These are phyloP conservation scores for Helicolenus hilgendorfi DNA, from an alignment of 2,797 vertebrate genomes.

Conservation along the genomic window DNA sequence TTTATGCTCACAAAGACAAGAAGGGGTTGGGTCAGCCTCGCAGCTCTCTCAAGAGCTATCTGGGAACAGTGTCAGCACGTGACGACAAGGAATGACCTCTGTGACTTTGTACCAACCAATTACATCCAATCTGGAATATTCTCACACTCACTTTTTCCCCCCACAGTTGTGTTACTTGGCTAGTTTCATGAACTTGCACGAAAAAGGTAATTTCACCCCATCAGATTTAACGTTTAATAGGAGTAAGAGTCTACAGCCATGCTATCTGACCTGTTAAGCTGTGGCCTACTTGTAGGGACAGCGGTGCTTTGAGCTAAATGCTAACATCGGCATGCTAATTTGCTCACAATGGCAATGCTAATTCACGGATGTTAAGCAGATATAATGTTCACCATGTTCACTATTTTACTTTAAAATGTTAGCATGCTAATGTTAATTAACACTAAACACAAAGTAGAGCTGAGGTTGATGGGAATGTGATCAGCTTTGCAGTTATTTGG, in stretches of 20 bases:
- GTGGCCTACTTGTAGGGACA: not conserved
- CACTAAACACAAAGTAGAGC: no score
- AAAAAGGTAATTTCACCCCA: not conserved
- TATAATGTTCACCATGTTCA: no score
- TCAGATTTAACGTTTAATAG: not conserved
- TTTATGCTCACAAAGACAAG: constrained; percentile 89
- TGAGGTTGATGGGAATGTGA: not conserved
- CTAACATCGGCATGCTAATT: no score
- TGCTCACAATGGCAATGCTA: no score
- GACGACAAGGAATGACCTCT: constrained; percentile 73
- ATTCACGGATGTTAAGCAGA: no score
- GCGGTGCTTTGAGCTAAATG: not conserved
- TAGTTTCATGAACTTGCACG: not conserved
- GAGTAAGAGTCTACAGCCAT: not conserved
- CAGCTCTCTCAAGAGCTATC: constrained; percentile 80
- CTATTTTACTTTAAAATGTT: no score
- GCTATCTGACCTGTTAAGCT: not conserved
- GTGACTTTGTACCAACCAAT: constrained; percentile 52
- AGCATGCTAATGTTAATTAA: not conserved
- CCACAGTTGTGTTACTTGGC: no score
- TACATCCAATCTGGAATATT: constrained; percentile 35
- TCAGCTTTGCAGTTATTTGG: not conserved
- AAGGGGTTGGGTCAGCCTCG: constrained; percentile 79
- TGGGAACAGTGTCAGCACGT: constrained; percentile 70
- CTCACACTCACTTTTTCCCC: not conserved